Evolutionary conservation across 2,113 vertebrate species (phyloP).

Genomic region (Pterocles orientalis): DNA sequence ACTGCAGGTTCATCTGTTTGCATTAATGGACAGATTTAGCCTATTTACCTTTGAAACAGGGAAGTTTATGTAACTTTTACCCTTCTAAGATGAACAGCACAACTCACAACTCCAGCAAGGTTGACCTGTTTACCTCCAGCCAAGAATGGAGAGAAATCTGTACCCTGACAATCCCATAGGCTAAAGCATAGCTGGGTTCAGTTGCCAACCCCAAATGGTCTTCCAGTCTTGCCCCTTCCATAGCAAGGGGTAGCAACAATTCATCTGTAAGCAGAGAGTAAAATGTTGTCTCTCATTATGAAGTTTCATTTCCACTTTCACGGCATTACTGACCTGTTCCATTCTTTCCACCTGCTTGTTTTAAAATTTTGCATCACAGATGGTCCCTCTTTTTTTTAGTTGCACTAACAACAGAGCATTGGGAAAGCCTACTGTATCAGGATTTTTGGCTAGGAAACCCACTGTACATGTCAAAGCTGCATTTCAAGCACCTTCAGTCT

Average conservation of each 20-base stretch:
- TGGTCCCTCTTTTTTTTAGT: not conserved
- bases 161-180: not conserved
- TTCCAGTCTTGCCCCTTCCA: not conserved
- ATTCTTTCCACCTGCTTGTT: not conserved
- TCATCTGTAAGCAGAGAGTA: not conserved
- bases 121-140: not conserved
- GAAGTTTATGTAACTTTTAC: not conserved
- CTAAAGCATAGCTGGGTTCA: not conserved
- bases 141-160: not conserved
- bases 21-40: not conserved
- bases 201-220: not conserved
- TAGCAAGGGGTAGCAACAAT: not conserved
- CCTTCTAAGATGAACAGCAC: not conserved
- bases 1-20: not conserved
- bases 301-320: not conserved
- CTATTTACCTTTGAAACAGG: not conserved
- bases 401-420: not conserved
- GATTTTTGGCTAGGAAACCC: not conserved
- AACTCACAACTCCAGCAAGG: not conserved
- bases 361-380: not conserved
- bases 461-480: not conserved
- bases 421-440: not conserved
- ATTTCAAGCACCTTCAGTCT: not conserved
- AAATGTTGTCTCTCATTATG: not conserved
- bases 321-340: not conserved